Conservation (phyloP, 2,888 invertebrate genomes). For the Drosophila setosimentum region DNA sequence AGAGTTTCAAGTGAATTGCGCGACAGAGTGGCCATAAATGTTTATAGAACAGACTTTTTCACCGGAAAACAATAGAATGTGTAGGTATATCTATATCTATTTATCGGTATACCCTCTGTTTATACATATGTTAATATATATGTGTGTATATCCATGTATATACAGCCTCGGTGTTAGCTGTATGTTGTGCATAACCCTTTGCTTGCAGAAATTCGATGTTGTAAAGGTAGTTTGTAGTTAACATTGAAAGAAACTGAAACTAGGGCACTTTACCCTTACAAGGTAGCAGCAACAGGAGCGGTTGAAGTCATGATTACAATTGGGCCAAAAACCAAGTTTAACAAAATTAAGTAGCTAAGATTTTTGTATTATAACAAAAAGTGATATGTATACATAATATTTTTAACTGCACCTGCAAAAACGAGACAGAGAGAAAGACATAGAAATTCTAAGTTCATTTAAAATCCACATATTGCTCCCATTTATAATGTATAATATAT, state of each 20-base stretch:
- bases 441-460: background rate
- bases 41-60: constrained; percentile 30
- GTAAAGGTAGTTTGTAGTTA: background rate
- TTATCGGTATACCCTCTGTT: too few relatives aligned
- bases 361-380: too few relatives aligned
- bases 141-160: background rate
- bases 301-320: too few relatives aligned
- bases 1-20: constrained; percentile 57
- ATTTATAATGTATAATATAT: background rate
- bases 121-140: background rate
- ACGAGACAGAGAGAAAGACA: background rate
- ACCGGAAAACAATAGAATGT: constrained; percentile 16
- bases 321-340: background rate
- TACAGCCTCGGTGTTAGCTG: background rate
- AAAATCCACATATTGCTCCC: background rate
- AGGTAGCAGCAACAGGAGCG: constrained; percentile 10
- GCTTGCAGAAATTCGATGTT: constrained; percentile 4
- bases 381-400: too few relatives aligned
- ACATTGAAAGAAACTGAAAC: constrained; percentile 8
- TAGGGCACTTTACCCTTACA: constrained; percentile 11
- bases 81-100: background rate
- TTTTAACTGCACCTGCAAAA: too few relatives aligned
- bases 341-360: background rate
- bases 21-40: constrained; percentile 26
- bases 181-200: constrained; percentile 16